Conservation (phyloP, 2,113 vertebrate species). For the Corvus hawaiiensis region DNA sequence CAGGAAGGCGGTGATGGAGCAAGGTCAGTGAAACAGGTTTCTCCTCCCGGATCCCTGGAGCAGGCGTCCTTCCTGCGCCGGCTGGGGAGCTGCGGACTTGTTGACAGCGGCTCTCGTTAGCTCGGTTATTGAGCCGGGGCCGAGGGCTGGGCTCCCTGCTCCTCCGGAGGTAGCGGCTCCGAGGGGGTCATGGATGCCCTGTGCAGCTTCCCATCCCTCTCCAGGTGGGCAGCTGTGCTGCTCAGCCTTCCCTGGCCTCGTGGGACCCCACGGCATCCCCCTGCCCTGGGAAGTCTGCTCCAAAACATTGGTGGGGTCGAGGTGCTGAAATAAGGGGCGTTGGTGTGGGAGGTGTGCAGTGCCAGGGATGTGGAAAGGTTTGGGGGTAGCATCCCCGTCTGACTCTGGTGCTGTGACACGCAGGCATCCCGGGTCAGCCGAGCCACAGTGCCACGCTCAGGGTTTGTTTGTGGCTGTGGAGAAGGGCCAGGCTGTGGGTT, state of each 20-base stretch:
- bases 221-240: fast-evolving
- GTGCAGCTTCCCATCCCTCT: not conserved
- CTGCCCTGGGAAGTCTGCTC: fast-evolving
- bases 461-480: not conserved
- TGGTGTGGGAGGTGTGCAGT: fast-evolving
- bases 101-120: slow-evolving; percentile 42
- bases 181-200: not conserved
- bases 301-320: fast-evolving
- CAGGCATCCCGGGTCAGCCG: fast-evolving
- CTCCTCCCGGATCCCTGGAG: not conserved
- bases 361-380: not conserved
- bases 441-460: not conserved
- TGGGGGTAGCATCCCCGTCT: fast-evolving
- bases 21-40: slow-evolving; percentile 66
- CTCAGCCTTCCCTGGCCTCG: not conserved
- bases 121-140: not conserved
- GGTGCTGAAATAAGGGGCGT: not conserved
- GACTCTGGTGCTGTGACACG: fast-evolving
- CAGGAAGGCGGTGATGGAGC: slow-evolving; percentile 52
- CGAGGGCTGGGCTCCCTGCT: not conserved
- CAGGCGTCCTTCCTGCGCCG: not conserved
- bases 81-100: not conserved
- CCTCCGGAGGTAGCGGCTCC: not conserved
- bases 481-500: not conserved
- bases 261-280: not conserved